Percentiles rank a stretch among this genome's conserved stretches.
These are phyloP conservation scores for Austrofundulus limnaeus DNA, from an alignment of 2,113 vertebrate species.

Conservation along the genomic window DNA sequence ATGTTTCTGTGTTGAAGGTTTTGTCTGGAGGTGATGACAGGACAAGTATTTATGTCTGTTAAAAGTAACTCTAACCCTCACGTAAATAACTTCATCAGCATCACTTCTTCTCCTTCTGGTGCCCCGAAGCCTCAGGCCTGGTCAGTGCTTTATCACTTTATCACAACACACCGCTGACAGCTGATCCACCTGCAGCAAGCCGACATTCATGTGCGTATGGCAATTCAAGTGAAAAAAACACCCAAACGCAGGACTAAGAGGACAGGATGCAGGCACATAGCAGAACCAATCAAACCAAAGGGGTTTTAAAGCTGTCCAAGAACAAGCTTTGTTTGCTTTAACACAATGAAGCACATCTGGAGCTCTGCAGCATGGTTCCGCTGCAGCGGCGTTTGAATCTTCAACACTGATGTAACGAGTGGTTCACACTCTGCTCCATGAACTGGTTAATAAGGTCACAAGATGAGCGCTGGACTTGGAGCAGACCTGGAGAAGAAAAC, in stretches of 20 bases:
- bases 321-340: too few species aligned
- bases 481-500: too few species aligned
- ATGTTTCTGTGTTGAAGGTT: slow-evolving; percentile 48
- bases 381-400: too few species aligned
- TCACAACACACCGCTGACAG: slow-evolving; percentile 46
- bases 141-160: slow-evolving; percentile 53
- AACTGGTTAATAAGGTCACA: too few species aligned
- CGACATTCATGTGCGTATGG: neutral
- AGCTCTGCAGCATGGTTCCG: too few species aligned
- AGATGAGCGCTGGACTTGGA: too few species aligned
- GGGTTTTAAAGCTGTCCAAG: too few species aligned
- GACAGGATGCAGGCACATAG: neutral
- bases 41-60: slow-evolving; percentile 49
- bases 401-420: too few species aligned
- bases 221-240: neutral
- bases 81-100: slow-evolving; percentile 23
- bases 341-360: too few species aligned
- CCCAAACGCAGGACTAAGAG: neutral
- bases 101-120: slow-evolving; percentile 30
- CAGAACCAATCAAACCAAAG: neutral
- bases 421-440: too few species aligned
- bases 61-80: slow-evolving; percentile 38
- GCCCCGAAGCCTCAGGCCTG: slow-evolving; percentile 33
- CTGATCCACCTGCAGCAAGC: slow-evolving; percentile 58
- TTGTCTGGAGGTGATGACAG: slow-evolving; percentile 46